Conservation (phyloP, 2,888 invertebrate genomes). For the Netelia fuscicornis region DNA sequence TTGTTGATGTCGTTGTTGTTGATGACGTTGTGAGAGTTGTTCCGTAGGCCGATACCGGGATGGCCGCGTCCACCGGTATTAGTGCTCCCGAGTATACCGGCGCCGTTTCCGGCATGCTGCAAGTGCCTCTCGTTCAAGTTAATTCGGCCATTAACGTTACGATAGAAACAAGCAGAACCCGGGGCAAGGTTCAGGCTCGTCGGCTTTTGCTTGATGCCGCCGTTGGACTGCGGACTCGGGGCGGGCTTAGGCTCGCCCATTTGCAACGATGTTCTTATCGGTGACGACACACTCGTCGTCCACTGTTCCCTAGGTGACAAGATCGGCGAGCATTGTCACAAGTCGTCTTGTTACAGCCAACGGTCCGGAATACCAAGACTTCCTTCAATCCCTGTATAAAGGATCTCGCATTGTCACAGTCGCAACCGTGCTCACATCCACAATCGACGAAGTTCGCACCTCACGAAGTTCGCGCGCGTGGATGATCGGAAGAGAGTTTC, state of each 20-base stretch:
- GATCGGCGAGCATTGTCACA: conserved; percentile 59
- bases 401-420: conserved; percentile 14
- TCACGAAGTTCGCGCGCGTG: conserved; percentile 3
- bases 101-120: conserved; percentile 75
- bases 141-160: conserved; percentile 83
- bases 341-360: neutral
- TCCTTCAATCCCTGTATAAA: neutral
- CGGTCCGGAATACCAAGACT: neutral
- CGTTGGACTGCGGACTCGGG: conserved; percentile 82
- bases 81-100: conserved; percentile 43
- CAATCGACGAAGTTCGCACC: conserved; percentile 11
- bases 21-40: conserved; percentile 68
- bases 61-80: conserved; percentile 55
- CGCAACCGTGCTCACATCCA: neutral
- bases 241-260: conserved; percentile 84
- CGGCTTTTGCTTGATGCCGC: conserved; percentile 83
- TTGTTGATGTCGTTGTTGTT: conserved; percentile 65
- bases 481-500: conserved; percentile 31
- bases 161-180: conserved; percentile 83
- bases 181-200: conserved; percentile 82
- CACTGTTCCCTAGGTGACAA: conserved; percentile 50
- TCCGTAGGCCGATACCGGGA: conserved; percentile 61
- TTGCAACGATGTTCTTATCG: conserved; percentile 74
- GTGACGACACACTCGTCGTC: conserved; percentile 47
- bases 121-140: conserved; percentile 83